These are phyloP conservation scores for Alosa sapidissima DNA, from an alignment of 2,797 vertebrate genomes.

Conservation along the genomic window DNA sequence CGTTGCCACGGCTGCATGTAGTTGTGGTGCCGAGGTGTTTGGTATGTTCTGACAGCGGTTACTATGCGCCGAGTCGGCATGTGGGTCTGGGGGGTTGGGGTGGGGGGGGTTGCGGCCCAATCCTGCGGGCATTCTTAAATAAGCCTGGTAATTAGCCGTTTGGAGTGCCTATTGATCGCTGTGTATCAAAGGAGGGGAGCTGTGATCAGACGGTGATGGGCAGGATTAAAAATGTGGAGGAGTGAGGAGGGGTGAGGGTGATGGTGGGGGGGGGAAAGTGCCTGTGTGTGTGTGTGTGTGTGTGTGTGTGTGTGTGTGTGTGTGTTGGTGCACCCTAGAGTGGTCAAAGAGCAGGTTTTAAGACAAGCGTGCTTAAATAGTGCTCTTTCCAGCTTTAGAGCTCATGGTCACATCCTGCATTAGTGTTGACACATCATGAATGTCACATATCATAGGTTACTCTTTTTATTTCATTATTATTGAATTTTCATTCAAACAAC, in stretches of 20 bases:
- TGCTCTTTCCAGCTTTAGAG: conserved; percentile 53
- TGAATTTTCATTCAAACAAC: neutral
- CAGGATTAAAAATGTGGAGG: conserved; percentile 56
- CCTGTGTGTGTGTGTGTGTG: conserved; percentile 6
- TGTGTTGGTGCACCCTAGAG: conserved; percentile 39
- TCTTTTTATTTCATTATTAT: neutral
- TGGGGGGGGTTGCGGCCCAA: conserved; percentile 54
- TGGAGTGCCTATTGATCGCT: conserved; percentile 66
- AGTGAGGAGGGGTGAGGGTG: conserved; percentile 32
- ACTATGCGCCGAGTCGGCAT: conserved; percentile 56
- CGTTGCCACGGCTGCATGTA: conserved; percentile 63
- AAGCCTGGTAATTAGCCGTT: conserved; percentile 65
- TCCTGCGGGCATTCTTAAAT: conserved; percentile 67
- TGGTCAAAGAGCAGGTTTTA: conserved; percentile 42
- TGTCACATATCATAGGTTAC: neutral
- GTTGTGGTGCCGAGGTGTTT: conserved; percentile 56
- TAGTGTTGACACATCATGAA: neutral
- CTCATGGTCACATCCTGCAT: neutral
- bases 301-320: neutral
- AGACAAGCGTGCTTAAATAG: conserved; percentile 51
- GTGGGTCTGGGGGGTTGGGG: conserved; percentile 32
- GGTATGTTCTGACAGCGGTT: conserved; percentile 66
- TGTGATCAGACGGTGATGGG: conserved; percentile 61
- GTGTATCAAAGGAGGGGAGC: conserved; percentile 49
- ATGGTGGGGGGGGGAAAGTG: neutral